These are phyloP conservation scores for Artemia sinica DNA, from an alignment of 2,888 invertebrate genomes.

Conservation along the genomic window DNA sequence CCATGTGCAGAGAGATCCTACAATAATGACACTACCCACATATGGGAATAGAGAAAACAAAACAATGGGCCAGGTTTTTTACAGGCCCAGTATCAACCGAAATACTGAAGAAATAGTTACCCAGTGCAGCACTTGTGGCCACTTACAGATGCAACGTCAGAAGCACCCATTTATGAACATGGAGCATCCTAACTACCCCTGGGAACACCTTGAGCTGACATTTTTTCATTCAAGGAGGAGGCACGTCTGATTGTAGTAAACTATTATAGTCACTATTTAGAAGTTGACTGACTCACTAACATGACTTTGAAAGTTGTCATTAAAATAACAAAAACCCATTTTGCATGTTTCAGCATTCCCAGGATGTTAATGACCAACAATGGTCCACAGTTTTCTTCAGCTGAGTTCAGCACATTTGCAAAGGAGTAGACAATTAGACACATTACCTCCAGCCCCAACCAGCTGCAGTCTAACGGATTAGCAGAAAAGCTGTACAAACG, in stretches of 20 bases:
- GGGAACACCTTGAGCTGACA: conserved; percentile 16
- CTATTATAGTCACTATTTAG: not conserved
- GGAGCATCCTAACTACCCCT: conserved; percentile 1
- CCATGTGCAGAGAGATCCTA: conserved; percentile 22
- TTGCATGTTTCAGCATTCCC: no score
- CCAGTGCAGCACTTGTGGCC: no score
- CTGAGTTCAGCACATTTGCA: no score
- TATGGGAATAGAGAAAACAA: conserved; percentile 25
- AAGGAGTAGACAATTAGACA: no score
- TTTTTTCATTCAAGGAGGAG: conserved; percentile 17
- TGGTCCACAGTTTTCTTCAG: no score
- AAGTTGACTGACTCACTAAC: no score
- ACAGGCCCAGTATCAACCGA: conserved; percentile 25
- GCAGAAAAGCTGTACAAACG: not conserved
- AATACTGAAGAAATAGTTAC: not conserved
- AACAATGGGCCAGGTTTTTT: conserved; percentile 24
- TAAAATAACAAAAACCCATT: no score
- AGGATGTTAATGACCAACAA: no score
- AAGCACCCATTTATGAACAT: conserved; percentile 18
- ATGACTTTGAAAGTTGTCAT: no score
- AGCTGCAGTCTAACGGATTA: conserved; percentile 18
- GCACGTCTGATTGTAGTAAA: conserved; percentile 22
- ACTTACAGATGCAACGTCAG: not conserved
- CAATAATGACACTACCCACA: conserved; percentile 25
- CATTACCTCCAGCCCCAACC: no score